phyloP scores from a whole-genome alignment of 2,888 invertebrate species.

The Cerastoderma edule region DNA sequence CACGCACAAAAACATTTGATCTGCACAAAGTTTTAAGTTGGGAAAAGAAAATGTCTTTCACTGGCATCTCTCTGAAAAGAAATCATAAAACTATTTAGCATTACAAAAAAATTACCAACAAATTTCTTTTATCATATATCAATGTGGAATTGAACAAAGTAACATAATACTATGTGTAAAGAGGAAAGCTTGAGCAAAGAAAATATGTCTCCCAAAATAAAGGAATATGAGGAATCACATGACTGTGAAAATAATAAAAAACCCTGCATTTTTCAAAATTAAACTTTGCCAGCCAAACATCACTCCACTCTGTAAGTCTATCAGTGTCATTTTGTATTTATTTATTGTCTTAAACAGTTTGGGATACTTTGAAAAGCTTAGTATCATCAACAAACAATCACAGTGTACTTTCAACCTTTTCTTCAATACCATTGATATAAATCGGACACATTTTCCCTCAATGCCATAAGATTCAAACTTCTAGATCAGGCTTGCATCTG shows the following conservation, averaged over 20 bases:
- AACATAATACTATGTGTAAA: too few species aligned
- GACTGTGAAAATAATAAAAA: neutral
- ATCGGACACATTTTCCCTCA: neutral
- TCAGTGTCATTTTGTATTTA: neutral
- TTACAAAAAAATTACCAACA: too few species aligned
- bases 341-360: neutral
- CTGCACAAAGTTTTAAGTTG: too few species aligned
- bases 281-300: neutral
- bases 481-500: neutral
- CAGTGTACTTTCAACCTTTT: neutral
- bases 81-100: too few species aligned
- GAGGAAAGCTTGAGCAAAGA: too few species aligned
- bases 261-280: neutral
- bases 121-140: too few species aligned
- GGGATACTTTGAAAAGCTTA: neutral
- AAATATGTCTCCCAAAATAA: too few species aligned
- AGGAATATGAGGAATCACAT: too few species aligned
- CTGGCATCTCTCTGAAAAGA: too few species aligned
- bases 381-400: conserved; percentile 18
- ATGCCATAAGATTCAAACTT: conserved; percentile 14
- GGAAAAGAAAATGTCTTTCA: too few species aligned
- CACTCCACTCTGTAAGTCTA: neutral
- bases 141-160: too few species aligned
- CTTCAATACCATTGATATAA: conserved; percentile 17
- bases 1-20: too few species aligned